Conservation (phyloP, 2,888 invertebrate species). For the Ormyrus nitidulus region DNA sequence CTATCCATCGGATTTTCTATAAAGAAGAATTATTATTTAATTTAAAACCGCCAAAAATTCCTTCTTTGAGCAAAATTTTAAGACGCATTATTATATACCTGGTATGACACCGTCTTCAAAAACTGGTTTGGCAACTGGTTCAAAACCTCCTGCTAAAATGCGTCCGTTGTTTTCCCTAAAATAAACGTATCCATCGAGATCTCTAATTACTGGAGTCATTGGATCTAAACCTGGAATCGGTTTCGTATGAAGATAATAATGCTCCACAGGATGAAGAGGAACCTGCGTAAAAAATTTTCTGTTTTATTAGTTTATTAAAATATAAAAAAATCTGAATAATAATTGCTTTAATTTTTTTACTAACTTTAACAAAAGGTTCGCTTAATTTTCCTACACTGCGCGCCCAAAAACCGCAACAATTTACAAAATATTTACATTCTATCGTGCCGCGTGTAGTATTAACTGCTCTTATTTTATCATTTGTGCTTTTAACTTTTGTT, state of each 20-base stretch:
- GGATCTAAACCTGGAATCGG: slow-evolving; percentile 85
- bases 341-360: slow-evolving; percentile 27
- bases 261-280: slow-evolving; percentile 94
- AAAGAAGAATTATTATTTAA: slow-evolving; percentile 7
- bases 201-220: slow-evolving; percentile 91
- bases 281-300: slow-evolving; percentile 74
- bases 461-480: slow-evolving; percentile 83
- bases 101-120: slow-evolving; percentile 86
- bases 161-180: slow-evolving; percentile 90
- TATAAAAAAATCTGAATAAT: not conserved
- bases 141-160: slow-evolving; percentile 93
- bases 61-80: not conserved
- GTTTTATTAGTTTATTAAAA: not conserved
- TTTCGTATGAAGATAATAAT: slow-evolving; percentile 94
- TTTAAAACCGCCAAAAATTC: not conserved
- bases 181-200: slow-evolving; percentile 92
- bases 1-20: slow-evolving; percentile 53
- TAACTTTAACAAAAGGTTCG: slow-evolving; percentile 86
- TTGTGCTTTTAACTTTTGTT: slow-evolving; percentile 81
- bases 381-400: slow-evolving; percentile 91
- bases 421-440: slow-evolving; percentile 94
- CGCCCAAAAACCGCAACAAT: slow-evolving; percentile 97
- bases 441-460: slow-evolving; percentile 87
- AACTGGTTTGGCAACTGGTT: slow-evolving; percentile 92
- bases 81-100: slow-evolving; percentile 70